These are phyloP conservation scores for Phycodurus eques DNA, from an alignment of 2,113 vertebrate species.

Conservation along the genomic window DNA sequence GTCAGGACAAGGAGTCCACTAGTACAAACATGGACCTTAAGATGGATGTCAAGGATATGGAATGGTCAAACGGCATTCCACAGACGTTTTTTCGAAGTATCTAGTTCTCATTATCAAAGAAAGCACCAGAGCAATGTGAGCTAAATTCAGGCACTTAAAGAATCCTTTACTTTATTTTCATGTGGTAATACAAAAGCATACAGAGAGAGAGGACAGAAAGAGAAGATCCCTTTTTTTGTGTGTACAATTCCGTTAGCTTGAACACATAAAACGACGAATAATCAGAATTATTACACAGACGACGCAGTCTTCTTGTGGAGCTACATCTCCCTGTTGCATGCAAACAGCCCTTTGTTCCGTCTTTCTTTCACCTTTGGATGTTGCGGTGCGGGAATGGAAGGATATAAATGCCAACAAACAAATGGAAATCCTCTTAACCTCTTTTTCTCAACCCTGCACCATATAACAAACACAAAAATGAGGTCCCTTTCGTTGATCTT, in stretches of 20 bases:
- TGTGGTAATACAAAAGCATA: constrained; percentile 76
- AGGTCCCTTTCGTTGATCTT: constrained; percentile 10
- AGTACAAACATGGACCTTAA: too few species aligned
- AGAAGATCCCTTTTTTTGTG: constrained; percentile 61
- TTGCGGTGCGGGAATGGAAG: constrained; percentile 1
- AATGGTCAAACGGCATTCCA: background rate
- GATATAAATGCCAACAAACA: background rate
- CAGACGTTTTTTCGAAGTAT: background rate
- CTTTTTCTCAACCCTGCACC: background rate
- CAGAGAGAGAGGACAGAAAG: constrained; percentile 69
- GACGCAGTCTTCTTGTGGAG: constrained; percentile 40
- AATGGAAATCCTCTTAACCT: background rate
- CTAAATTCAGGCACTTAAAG: constrained; percentile 79
- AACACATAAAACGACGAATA: constrained; percentile 69
- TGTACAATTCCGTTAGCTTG: constrained; percentile 62
- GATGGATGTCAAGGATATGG: too few species aligned
- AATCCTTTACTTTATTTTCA: constrained; percentile 76
- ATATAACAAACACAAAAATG: background rate
- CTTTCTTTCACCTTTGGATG: constrained; percentile 8
- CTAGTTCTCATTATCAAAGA: constrained; percentile 11
- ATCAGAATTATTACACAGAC: constrained; percentile 30
- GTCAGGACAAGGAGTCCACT: too few species aligned
- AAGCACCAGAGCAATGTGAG: constrained; percentile 35
- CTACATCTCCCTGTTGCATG: constrained; percentile 55
- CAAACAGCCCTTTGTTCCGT: background rate